Percentiles rank a stretch among this genome's conserved stretches.
Conservation (phyloP, 92 coral and sea anemone species). For the Desmophyllum pertusum region DNA sequence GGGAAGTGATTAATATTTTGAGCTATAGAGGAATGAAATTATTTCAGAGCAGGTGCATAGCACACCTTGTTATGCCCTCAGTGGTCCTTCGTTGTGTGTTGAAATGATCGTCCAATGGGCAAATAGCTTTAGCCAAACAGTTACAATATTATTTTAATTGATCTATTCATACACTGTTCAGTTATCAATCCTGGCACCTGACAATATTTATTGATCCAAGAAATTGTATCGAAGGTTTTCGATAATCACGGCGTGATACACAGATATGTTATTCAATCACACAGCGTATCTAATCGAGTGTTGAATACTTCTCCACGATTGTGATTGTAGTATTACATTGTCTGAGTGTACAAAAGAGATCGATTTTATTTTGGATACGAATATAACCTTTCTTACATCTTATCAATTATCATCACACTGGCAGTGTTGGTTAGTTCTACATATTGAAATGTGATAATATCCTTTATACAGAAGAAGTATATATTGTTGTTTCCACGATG, state of each 20-base stretch:
- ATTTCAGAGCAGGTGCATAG: not conserved
- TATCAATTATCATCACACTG: not conserved
- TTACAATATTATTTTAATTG: not conserved
- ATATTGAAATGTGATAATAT: not conserved
- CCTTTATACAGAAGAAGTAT: not conserved
- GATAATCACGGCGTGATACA: not conserved
- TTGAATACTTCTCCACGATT: not conserved
- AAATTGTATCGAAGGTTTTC: not conserved
- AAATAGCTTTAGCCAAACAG: not conserved
- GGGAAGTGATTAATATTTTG: not conserved
- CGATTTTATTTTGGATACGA: conserved; percentile 9
- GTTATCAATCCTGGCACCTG: not conserved
- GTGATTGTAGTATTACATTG: not conserved
- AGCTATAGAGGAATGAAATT: not conserved
- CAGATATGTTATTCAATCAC: not conserved
- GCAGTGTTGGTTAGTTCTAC: not conserved
- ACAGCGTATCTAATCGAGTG: not conserved
- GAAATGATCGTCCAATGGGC: not conserved
- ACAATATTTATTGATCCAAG: not conserved
- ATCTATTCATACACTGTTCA: not conserved
- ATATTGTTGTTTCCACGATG: conserved; percentile 21
- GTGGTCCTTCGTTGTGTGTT: not conserved
- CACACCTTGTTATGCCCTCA: not conserved
- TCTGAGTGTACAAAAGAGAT: not conserved
- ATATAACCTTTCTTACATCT: not conserved